Percentiles rank a stretch among this genome's conserved stretches.
These are phyloP conservation scores for Hemicrepidius hirtus DNA, from an alignment of 2,888 invertebrate genomes.

Conservation along the genomic window DNA sequence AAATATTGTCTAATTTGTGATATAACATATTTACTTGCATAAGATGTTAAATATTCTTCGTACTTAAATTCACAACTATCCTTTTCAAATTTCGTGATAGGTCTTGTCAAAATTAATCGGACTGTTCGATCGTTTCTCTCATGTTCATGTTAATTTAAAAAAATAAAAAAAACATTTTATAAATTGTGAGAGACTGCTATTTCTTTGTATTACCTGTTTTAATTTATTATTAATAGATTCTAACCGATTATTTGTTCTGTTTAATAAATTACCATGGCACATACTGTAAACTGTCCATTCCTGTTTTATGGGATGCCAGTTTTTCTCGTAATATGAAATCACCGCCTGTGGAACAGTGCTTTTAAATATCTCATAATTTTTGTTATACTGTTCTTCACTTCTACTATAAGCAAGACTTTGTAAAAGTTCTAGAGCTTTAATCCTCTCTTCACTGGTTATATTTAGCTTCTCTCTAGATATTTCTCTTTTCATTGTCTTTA, in stretches of 20 bases:
- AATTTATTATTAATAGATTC: background rate
- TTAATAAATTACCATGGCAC: background rate
- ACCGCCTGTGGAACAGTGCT: background rate
- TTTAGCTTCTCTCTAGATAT: background rate
- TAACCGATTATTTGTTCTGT: background rate
- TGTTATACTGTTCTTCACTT: background rate
- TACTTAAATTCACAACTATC: background rate
- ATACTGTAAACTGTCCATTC: background rate
- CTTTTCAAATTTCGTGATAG: background rate
- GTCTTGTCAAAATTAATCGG: background rate
- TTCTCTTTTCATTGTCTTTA: background rate
- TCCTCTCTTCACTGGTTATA: background rate
- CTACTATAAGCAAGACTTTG: background rate
- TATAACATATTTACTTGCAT: background rate
- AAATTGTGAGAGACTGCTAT: background rate
- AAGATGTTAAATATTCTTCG: background rate
- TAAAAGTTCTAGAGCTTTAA: background rate
- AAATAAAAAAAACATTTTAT: too few relatives aligned
- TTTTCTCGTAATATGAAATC: background rate
- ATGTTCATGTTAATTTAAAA: too few relatives aligned
- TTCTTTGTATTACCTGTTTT: background rate
- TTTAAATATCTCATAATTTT: background rate
- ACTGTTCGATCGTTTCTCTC: too few relatives aligned
- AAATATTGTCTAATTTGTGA: background rate
- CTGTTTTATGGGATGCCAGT: background rate